Conservation (phyloP, 1,140 invertebrate species). For the Drosophila truncata region DNA sequence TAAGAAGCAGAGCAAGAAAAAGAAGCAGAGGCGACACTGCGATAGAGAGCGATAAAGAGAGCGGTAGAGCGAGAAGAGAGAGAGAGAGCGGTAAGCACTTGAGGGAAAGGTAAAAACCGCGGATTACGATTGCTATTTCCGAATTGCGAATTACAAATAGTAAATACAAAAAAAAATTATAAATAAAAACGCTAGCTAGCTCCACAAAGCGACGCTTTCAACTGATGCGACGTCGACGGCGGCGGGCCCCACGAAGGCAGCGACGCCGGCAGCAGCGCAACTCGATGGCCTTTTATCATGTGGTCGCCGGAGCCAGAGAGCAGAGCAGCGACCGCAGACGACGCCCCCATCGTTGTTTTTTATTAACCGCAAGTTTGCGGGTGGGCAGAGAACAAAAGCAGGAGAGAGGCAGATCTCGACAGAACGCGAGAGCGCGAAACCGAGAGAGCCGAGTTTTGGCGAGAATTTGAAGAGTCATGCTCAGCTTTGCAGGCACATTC, state of each 20-base stretch:
- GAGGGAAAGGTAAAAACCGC: slow-evolving; percentile 15
- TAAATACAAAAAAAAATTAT: slow-evolving; percentile 45
- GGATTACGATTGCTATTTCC: slow-evolving; percentile 40
- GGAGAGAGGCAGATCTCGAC: slow-evolving; percentile 20
- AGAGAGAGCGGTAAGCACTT: slow-evolving; percentile 1
- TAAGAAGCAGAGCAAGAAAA: slow-evolving; percentile 12
- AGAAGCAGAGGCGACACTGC: not conserved
- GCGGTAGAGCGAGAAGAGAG: slow-evolving; percentile 8
- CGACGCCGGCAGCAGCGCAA: slow-evolving; percentile 27
- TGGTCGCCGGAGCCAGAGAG: slow-evolving; percentile 7
- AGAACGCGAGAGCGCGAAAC: slow-evolving; percentile 16
- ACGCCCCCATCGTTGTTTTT: slow-evolving; percentile 37
- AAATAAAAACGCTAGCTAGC: slow-evolving; percentile 64
- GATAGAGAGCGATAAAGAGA: slow-evolving; percentile 12
- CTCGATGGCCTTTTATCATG: slow-evolving; percentile 22
- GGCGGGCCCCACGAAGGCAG: slow-evolving; percentile 32
- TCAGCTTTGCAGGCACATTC: slow-evolving; percentile 2
- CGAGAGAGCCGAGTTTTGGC: slow-evolving; percentile 10
- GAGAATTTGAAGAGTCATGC: slow-evolving; percentile 34
- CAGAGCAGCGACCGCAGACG: slow-evolving; percentile 21
- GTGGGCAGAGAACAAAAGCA: slow-evolving; percentile 23
- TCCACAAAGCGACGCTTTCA: slow-evolving; percentile 71
- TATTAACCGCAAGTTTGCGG: slow-evolving; percentile 45
- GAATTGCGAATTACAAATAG: slow-evolving; percentile 51
- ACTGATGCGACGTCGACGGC: slow-evolving; percentile 65